Percentiles rank a stretch among this genome's conserved stretches.
Conservation (phyloP, 1,140 invertebrate genomes). For the Sitodiplosis mosellana region DNA sequence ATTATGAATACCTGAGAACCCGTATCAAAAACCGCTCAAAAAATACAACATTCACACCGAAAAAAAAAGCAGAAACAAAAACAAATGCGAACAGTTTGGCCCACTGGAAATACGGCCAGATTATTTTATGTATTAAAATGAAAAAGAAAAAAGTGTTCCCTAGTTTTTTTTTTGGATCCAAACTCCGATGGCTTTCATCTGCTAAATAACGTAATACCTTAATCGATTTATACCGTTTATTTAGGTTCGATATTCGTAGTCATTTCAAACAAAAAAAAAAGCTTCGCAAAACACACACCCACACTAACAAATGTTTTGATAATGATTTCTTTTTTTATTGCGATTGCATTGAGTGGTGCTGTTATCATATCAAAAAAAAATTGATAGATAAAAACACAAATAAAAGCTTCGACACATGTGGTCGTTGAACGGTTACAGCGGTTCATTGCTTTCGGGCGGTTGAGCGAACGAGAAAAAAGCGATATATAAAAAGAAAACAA, state of each 20-base stretch:
- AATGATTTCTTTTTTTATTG: background rate
- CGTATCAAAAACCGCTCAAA: background rate
- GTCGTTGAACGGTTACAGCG: too few species aligned
- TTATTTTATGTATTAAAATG: background rate
- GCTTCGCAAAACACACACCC: background rate
- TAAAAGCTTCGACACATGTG: too few species aligned
- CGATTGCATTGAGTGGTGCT: background rate
- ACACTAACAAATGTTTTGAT: background rate
- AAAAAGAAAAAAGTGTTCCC: background rate
- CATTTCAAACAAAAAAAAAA: too few species aligned
- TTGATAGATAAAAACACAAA: too few species aligned
- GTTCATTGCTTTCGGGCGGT: too few species aligned
- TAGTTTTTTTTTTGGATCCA: background rate
- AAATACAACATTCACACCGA: too few species aligned
- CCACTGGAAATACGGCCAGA: too few species aligned
- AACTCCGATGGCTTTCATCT: background rate
- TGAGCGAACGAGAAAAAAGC: too few species aligned
- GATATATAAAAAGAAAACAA: too few species aligned
- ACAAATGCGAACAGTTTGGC: too few species aligned
- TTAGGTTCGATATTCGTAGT: background rate
- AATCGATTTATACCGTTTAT: background rate
- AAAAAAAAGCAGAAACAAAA: too few species aligned
- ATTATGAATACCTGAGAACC: background rate
- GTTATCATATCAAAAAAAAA: background rate
- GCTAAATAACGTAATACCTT: background rate